Base-by-base conservation (phyloP, 2,113 vertebrate species). In the Mionectes macconnelli region DNA sequence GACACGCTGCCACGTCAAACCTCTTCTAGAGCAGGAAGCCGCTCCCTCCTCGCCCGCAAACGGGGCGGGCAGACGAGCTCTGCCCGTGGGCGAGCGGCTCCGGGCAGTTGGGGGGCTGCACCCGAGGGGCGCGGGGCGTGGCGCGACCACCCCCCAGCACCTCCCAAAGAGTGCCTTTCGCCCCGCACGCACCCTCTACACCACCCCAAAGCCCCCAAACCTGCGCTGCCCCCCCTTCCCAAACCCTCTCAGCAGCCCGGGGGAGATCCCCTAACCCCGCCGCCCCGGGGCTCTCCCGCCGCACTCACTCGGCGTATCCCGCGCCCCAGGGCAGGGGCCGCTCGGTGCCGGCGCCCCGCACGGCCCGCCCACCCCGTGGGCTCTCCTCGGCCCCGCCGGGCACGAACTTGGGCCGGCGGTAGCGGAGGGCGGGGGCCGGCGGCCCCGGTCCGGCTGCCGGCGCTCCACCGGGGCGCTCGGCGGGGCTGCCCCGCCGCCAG, bases 241-340 rank as follows among this genome's bases (percentile, higher is more conserved):
- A 42, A 37, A 6, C 62, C 40, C 17, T 10, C 23, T 0, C 6
- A 12, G 37, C 49, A 14, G 25, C 15, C 47, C n/a, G 12, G 24
- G 9, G 76, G 30, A 87, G 40, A 7, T 28, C 39, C 69, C 47
- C n/a, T 5, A 17, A 3, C 20, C 62, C 47, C 33, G 9, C 31
- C 27, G 7, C 16, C 25, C 62, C 66, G 53, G 30, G 23, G 16
- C 5, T 33, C 28, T 21, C 42, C 70, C 35, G 28, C 64, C 57
- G 53, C 72, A 98, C 98, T 98, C 95, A 98, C 98, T 98, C 98
- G 9, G 98, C 98, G 56, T 98, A 98, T 82, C 98, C 98, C 25
- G 98, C 94, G 45, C 95, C 83, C 97, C 98, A 98, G 9, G 97
- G 98, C 80, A 98, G 96, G 14, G 55, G 18, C 77, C 91, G 92